These are phyloP conservation scores for Enteromius radiatus DNA, from an alignment of 2,797 vertebrate species.

Conservation along the genomic window DNA sequence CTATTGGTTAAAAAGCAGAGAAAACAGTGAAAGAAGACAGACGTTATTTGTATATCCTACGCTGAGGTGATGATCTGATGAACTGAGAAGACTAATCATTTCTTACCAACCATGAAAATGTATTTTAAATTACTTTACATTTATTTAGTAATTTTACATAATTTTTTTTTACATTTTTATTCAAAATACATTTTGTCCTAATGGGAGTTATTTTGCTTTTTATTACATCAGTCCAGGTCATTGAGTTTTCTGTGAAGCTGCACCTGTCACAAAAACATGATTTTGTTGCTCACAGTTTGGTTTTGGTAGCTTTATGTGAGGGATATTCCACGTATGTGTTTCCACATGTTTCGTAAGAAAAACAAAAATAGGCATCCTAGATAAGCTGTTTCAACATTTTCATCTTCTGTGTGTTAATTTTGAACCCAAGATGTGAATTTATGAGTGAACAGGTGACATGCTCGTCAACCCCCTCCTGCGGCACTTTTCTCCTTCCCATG, in stretches of 20 bases:
- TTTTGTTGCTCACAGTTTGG: background rate
- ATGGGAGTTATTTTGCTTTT: background rate
- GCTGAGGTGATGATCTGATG: background rate
- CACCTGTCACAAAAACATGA: constrained; percentile 7
- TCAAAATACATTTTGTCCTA: background rate
- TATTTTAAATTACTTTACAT: constrained; percentile 18
- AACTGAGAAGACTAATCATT: background rate
- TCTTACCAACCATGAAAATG: background rate
- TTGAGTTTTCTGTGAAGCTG: background rate
- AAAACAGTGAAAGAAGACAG: background rate
- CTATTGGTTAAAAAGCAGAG: background rate
- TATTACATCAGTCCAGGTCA: constrained; percentile 17
- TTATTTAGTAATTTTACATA: constrained; percentile 4
- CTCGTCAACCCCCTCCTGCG: background rate
- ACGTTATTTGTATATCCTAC: constrained; percentile 3
- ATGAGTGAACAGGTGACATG: background rate
- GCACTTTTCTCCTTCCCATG: background rate
- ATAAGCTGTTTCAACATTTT: background rate
- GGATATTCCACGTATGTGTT: background rate
- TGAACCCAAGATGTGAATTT: background rate
- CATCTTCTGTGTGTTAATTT: background rate
- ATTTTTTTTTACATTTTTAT: constrained; percentile 10
- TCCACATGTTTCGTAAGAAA: background rate
- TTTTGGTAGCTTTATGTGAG: background rate
- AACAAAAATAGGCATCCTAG: background rate